Conservation (phyloP, 37 sponge, comb jelly and placozoan genomes). For the Theonella swinhoei region DNA sequence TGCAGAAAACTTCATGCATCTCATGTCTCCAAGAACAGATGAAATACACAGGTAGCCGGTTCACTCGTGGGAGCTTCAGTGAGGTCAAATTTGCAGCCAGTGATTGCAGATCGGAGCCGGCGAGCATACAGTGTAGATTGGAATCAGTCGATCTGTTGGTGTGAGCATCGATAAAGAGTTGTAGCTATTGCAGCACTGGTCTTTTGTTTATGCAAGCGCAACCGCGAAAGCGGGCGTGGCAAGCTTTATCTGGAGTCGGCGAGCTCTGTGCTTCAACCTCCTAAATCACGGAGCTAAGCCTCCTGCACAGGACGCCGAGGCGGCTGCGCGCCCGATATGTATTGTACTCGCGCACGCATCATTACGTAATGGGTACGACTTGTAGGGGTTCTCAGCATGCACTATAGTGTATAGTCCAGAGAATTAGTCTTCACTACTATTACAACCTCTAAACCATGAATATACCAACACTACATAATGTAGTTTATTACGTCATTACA, state of each 20-base stretch:
- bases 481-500: background rate
- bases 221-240: background rate
- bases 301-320: background rate
- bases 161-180: background rate
- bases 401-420: too few species aligned
- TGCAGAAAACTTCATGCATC: background rate
- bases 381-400: too few species aligned
- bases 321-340: too few species aligned
- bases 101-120: background rate
- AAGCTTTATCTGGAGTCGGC: background rate
- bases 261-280: background rate
- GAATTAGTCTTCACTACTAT: too few species aligned
- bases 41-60: background rate
- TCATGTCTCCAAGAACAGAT: background rate
- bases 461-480: background rate
- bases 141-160: background rate
- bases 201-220: background rate
- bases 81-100: too few species aligned
- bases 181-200: background rate
- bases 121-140: background rate
- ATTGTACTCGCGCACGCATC: background rate
- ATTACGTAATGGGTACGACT: background rate
- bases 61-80: background rate
- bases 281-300: background rate
- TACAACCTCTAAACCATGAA: background rate